phyloP scores from a whole-genome alignment of 30 jellyfish, hydroid and myxozoan species.

The Turritopsis dohrnii region DNA sequence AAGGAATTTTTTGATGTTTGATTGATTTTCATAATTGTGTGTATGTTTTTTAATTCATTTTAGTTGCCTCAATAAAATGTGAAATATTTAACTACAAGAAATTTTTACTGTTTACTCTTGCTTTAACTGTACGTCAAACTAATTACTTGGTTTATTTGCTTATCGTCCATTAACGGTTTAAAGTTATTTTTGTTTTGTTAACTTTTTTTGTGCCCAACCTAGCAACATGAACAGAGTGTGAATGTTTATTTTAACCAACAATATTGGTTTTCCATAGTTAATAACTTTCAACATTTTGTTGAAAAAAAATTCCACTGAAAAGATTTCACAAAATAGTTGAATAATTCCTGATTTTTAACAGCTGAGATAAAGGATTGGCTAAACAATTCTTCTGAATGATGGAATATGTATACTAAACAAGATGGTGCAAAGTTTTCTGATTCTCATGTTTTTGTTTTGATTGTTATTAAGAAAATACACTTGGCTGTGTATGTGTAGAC shows the following conservation, averaged over 20 bases:
- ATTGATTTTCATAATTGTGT: no score
- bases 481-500: not conserved
- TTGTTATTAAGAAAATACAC: no score
- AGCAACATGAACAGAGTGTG: not conserved
- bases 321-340: not conserved
- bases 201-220: not conserved
- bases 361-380: not conserved
- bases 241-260: not conserved
- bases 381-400: not conserved
- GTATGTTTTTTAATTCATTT: no score
- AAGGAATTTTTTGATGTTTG: no score
- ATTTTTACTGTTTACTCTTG: not conserved
- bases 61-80: no score
- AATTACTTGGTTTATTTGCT: not conserved
- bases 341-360: not conserved
- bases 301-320: not conserved
- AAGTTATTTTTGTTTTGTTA: no score
- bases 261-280: not conserved
- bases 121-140: not conserved
- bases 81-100: no score
- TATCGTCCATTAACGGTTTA: not conserved
- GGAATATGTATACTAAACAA: not conserved
- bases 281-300: not conserved
- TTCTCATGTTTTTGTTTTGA: not conserved
- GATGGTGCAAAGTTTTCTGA: not conserved